Conservation (phyloP, 2,888 invertebrate genomes). For the Dilophus febrilis region DNA sequence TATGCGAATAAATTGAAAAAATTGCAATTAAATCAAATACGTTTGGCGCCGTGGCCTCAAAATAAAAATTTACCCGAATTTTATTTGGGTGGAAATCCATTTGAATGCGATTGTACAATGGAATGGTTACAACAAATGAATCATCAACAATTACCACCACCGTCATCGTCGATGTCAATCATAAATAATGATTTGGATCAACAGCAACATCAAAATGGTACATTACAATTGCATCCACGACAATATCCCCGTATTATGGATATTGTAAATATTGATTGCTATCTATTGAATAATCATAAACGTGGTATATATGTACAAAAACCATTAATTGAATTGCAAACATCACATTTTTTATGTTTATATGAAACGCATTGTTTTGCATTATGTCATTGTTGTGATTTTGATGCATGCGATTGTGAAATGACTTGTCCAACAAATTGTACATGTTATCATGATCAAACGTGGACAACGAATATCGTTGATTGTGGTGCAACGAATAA, state of each 20-base stretch:
- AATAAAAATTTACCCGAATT: constrained; percentile 70
- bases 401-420: constrained; percentile 91
- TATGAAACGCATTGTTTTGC: constrained; percentile 90
- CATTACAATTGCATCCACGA: constrained; percentile 29
- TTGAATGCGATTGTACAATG: constrained; percentile 89
- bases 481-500: constrained; percentile 51
- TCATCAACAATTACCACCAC: no score
- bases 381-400: constrained; percentile 89
- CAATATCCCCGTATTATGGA: constrained; percentile 83
- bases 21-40: constrained; percentile 63
- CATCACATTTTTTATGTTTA: constrained; percentile 77
- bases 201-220: no score
- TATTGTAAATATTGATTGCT: constrained; percentile 72
- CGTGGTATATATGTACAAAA: constrained; percentile 57
- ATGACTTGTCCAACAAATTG: constrained; percentile 91
- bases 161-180: no score
- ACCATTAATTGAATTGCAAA: constrained; percentile 50
- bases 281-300: constrained; percentile 45
- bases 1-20: constrained; percentile 74
- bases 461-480: constrained; percentile 84
- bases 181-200: no score
- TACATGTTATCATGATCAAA: constrained; percentile 85
- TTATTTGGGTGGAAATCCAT: constrained; percentile 83
- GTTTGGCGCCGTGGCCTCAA: constrained; percentile 53
- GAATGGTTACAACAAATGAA: constrained; percentile 73